Evolutionary conservation across 1,140 invertebrate genomes (phyloP), one percentile per base, ranked within the genome.

Genomic region (Maconellicoccus hirsutus): DNA sequence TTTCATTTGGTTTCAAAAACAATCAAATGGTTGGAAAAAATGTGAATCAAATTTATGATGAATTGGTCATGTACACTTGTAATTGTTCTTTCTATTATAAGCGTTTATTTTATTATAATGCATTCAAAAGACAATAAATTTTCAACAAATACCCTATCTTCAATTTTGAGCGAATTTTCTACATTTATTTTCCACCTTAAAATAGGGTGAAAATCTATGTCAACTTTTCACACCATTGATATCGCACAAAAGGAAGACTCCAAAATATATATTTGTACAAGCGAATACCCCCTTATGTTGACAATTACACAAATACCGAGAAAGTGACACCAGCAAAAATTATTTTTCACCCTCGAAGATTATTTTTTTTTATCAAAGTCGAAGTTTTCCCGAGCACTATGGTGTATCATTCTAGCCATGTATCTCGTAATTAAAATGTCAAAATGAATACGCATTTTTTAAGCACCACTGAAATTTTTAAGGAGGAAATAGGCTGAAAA

Each of bases 321-420:
- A 52, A 52, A 16, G 42, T 52, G 42, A 52, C 42, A 52, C n/a
- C 42, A 19, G 42, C n/a, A 16, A 16, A 52, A 52, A 52, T 52
- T 52, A 52, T 52, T 52, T 33, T 52, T 52, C 42, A 52, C 42
- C 42, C 42, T 52, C n/a, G 42, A 52, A 52, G 42, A 52, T 52
- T 52, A 52, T 19, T 52, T 52, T n/a, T n/a, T n/a, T 52, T 52
- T 52, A 52, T 52, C 42, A 52, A 16, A 6, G n/a, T 19, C 3
- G n/a, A 52, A 52, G 42, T 52, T 33, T 3, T 33, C n/a, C 42
- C 6, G 42, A 3, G 29, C 29, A 12, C 42, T 6, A 52, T 16
- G n/a, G 6, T 19, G 42, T 52, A 52, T 52, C 42, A 52, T 19
- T 16, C 42, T 52, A 4, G 3, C 10, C 42, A 16, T 52, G 42